phyloP scores from a whole-genome alignment of 1,140 invertebrate species.

The Trialeurodes vaporariorum region DNA sequence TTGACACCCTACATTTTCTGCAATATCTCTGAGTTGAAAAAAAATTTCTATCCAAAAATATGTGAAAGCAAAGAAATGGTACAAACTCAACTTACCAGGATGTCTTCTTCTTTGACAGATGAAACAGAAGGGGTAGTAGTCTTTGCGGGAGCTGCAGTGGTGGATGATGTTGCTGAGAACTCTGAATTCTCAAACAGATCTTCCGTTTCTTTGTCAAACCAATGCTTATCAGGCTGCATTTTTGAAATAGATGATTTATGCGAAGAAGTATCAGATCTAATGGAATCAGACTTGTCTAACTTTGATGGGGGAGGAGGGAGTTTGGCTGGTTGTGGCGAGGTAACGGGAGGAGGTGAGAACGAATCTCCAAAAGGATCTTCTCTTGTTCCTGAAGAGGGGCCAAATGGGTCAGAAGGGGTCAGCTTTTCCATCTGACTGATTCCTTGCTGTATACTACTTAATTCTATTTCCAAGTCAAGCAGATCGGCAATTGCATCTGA shows the following conservation, averaged over 20 bases:
- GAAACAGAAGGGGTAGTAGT: neutral
- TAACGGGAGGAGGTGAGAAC: conserved; percentile 45
- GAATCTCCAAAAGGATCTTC: conserved; percentile 71
- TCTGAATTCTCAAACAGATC: conserved; percentile 37
- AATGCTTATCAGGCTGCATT: conserved; percentile 28
- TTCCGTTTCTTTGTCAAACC: conserved; percentile 42
- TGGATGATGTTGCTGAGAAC: neutral
- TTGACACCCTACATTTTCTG: too few relatives aligned
- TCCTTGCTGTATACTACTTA: conserved; percentile 77
- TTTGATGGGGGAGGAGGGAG: conserved; percentile 34
- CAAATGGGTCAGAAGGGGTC: conserved; percentile 54
- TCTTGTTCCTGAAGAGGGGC: conserved; percentile 35
- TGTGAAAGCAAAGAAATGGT: too few relatives aligned
- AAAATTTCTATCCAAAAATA: too few relatives aligned
- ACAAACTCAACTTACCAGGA: neutral
- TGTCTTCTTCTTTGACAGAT: neutral
- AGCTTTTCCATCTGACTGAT: conserved; percentile 77
- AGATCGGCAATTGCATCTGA: conserved; percentile 56
- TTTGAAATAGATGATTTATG: conserved; percentile 2
- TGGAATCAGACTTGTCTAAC: conserved; percentile 10
- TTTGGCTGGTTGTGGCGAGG: conserved; percentile 26
- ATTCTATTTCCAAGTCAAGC: conserved; percentile 84
- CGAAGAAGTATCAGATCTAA: conserved; percentile 25
- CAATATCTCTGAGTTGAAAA: too few relatives aligned
- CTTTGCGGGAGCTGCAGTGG: neutral